phyloP scores from a whole-genome alignment of 2,888 invertebrate genomes.

The Rhorus exstirpatorius region DNA sequence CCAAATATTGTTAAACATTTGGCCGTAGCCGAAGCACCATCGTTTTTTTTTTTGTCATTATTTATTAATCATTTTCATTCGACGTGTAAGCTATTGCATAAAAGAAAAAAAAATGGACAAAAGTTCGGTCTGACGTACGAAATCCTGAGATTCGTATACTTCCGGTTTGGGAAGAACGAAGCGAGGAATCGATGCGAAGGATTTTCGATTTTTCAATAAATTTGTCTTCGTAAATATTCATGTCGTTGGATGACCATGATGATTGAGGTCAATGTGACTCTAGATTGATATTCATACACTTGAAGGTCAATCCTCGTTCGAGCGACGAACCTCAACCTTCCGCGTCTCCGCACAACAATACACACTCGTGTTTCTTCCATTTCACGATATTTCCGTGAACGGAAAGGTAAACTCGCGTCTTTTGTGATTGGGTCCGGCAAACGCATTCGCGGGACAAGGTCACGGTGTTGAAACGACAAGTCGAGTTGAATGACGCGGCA shows the following conservation, averaged over 20 bases:
- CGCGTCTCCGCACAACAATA: constrained; percentile 23
- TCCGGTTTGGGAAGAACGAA: no score
- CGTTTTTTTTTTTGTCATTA: no score
- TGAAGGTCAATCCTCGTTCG: constrained; percentile 32
- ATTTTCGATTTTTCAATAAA: no score
- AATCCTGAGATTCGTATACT: no score
- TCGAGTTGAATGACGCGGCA: constrained; percentile 27
- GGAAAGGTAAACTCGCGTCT: constrained; percentile 31
- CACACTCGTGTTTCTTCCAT: not conserved
- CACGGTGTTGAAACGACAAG: constrained; percentile 33
- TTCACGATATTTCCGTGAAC: constrained; percentile 11
- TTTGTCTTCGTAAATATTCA: constrained; percentile 11
- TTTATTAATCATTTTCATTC: no score
- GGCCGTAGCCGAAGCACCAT: no score
- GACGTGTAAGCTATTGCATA: no score
- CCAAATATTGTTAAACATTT: no score
- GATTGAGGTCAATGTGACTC: constrained; percentile 41
- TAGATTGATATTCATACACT: not conserved
- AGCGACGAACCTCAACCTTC: constrained; percentile 15
- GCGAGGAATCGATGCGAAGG: no score
- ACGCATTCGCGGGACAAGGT: constrained; percentile 36
- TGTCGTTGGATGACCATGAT: not conserved
- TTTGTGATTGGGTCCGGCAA: constrained; percentile 1
- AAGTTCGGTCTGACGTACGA: no score
- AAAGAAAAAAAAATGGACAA: no score